Conservation (phyloP, 2,797 vertebrate genomes). For the Myotis planiceps region DNA sequence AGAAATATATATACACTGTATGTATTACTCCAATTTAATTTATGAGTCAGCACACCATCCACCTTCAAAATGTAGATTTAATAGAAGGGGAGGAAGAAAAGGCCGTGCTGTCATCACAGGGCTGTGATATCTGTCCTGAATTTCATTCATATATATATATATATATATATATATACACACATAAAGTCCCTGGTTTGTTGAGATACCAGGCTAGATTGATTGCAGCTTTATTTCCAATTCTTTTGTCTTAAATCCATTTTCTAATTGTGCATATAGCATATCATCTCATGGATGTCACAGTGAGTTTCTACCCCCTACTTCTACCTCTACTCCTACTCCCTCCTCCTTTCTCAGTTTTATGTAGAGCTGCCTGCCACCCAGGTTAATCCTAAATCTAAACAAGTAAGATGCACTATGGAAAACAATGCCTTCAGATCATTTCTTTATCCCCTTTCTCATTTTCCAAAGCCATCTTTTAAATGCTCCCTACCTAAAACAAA, state of each 20-base stretch:
- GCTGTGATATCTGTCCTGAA: slow-evolving; percentile 81
- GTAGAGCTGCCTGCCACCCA: slow-evolving; percentile 38
- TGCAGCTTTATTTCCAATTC: slow-evolving; percentile 80
- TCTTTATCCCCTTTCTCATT: slow-evolving; percentile 7
- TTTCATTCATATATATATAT: slow-evolving; percentile 40
- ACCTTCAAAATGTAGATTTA: slow-evolving; percentile 89
- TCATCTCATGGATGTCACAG: slow-evolving; percentile 62
- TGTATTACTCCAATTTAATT: slow-evolving; percentile 91
- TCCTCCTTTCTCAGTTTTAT: slow-evolving; percentile 5
- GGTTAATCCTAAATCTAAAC: slow-evolving; percentile 19
- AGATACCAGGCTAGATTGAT: slow-evolving; percentile 78
- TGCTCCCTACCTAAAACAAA: slow-evolving; percentile 10
- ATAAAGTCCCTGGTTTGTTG: slow-evolving; percentile 71
- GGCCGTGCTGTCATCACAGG: slow-evolving; percentile 78
- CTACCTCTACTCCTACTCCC: not conserved
- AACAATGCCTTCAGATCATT: not conserved
- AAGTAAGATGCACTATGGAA: not conserved
- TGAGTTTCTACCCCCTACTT: not conserved
- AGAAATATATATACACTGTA: slow-evolving; percentile 92
- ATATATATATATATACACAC: too few species aligned
- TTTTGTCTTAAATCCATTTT: slow-evolving; percentile 85
- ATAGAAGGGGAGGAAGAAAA: slow-evolving; percentile 85
- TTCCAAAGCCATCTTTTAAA: slow-evolving; percentile 38
- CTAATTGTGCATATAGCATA: slow-evolving; percentile 70
- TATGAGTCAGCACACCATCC: slow-evolving; percentile 90